phyloP scores from a whole-genome alignment of 2,113 vertebrate species.

The Fulica atra region DNA sequence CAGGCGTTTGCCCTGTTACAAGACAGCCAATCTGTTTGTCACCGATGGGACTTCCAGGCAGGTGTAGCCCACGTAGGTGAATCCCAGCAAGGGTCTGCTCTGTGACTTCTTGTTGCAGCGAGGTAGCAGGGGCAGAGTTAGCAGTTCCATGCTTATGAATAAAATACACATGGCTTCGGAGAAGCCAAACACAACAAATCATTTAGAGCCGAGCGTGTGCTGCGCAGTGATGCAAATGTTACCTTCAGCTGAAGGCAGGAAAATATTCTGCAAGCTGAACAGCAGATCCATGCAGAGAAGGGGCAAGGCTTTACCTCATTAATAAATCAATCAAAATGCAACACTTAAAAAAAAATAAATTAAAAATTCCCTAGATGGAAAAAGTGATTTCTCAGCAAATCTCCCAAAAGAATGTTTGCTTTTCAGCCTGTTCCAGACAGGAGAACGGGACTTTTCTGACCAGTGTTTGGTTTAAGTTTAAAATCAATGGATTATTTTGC shows the following conservation, averaged over 20 bases:
- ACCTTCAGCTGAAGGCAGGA: background rate
- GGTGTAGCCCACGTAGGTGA: background rate
- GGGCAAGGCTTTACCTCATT: constrained; percentile 24
- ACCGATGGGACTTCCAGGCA: background rate
- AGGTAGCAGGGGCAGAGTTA: background rate
- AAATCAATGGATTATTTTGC: constrained; percentile 59
- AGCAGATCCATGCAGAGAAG: background rate
- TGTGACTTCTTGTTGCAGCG: background rate
- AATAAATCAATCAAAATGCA: constrained; percentile 43
- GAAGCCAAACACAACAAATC: constrained; percentile 53
- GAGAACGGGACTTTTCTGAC: constrained; percentile 57
- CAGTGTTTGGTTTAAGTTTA: constrained; percentile 55
- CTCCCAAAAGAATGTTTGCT: constrained; percentile 28
- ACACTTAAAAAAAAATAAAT: constrained; percentile 1
- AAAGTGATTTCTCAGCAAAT: constrained; percentile 66
- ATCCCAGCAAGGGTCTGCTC: background rate
- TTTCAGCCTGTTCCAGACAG: constrained; percentile 24
- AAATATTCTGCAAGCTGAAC: constrained; percentile 29
- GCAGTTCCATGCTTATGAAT: background rate
- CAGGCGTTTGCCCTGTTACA: accelerated
- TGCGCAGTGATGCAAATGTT: constrained; percentile 21
- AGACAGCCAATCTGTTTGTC: background rate
- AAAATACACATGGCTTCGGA: background rate
- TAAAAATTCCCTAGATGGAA: constrained; percentile 36
- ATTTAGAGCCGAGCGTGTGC: background rate